phyloP scores from a whole-genome alignment of 2,797 vertebrate species.

The Lagorchestes hirsutus region DNA sequence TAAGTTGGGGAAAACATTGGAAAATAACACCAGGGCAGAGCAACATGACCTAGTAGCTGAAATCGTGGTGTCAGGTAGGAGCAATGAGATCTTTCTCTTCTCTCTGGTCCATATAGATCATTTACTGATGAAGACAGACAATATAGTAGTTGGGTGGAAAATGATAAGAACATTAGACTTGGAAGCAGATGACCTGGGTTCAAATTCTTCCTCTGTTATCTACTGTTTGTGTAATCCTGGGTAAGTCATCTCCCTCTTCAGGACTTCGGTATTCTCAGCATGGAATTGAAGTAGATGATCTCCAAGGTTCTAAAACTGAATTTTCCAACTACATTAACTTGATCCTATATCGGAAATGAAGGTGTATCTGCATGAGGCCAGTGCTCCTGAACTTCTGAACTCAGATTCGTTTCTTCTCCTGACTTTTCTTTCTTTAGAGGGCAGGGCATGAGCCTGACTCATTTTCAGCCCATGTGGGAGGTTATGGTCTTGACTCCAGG shows the following conservation, averaged over 20 bases:
- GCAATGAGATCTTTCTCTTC: not conserved
- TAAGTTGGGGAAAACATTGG: slow-evolving; percentile 26
- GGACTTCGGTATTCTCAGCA: not conserved
- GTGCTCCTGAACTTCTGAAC: not conserved
- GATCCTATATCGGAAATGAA: not conserved
- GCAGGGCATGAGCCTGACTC: not conserved
- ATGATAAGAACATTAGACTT: not conserved
- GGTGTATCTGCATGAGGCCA: not conserved
- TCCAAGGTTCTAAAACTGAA: not conserved
- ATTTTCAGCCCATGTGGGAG: not conserved
- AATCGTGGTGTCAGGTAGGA: slow-evolving; percentile 93
- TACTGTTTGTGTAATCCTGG: not conserved
- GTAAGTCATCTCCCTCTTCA: not conserved
- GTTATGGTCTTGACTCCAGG: not conserved
- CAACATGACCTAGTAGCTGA: slow-evolving; percentile 85
- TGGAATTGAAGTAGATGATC: not conserved
- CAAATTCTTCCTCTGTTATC: not conserved
- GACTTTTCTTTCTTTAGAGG: not conserved
- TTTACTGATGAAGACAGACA: not conserved
- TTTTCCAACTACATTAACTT: not conserved
- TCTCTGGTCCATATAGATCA: not conserved
- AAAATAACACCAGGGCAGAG: slow-evolving; percentile 53
- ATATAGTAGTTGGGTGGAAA: not conserved
- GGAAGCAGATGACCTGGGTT: not conserved
- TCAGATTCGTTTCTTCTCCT: not conserved